phyloP scores from a whole-genome alignment of 2,888 invertebrate species.

The Noctua janthe region DNA sequence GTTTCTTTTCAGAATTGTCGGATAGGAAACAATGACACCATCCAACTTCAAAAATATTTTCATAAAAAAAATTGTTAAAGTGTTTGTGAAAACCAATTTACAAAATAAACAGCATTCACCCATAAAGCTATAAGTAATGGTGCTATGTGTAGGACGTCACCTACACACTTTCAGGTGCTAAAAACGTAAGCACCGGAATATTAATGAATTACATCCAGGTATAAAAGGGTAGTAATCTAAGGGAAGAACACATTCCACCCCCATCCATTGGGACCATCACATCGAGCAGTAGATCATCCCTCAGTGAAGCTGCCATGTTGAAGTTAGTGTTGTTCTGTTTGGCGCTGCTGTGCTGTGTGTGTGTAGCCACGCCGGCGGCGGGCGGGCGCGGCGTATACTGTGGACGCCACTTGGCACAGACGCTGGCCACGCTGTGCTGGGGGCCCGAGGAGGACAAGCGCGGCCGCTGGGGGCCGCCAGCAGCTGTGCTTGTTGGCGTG shows the following conservation, averaged over 20 bases:
- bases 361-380: slow-evolving; percentile 2
- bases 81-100: background rate
- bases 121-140: background rate
- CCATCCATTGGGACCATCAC: slow-evolving; percentile 24
- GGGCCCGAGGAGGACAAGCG: slow-evolving; percentile 43
- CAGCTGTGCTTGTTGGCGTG: slow-evolving; percentile 35
- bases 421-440: slow-evolving; percentile 49
- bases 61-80: background rate
- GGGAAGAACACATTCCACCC: slow-evolving; percentile 34
- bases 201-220: slow-evolving; percentile 35
- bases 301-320: slow-evolving; percentile 25
- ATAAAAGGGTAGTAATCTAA: slow-evolving; percentile 39
- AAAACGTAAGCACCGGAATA: slow-evolving; percentile 22
- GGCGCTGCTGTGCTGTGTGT: slow-evolving; percentile 27
- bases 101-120: background rate
- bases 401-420: slow-evolving; percentile 45
- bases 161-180: slow-evolving; percentile 20
- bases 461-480: slow-evolving; percentile 28
- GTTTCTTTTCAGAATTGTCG: background rate
- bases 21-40: background rate
- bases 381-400: slow-evolving; percentile 43
- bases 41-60: background rate
- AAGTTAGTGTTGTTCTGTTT: slow-evolving; percentile 31
- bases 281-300: background rate
- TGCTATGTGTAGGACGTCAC: background rate